Percentiles rank a stretch among this genome's conserved stretches.
These are phyloP conservation scores for Eulemur rufifrons DNA, from an alignment of 2,113 vertebrate species.

Conservation along the genomic window DNA sequence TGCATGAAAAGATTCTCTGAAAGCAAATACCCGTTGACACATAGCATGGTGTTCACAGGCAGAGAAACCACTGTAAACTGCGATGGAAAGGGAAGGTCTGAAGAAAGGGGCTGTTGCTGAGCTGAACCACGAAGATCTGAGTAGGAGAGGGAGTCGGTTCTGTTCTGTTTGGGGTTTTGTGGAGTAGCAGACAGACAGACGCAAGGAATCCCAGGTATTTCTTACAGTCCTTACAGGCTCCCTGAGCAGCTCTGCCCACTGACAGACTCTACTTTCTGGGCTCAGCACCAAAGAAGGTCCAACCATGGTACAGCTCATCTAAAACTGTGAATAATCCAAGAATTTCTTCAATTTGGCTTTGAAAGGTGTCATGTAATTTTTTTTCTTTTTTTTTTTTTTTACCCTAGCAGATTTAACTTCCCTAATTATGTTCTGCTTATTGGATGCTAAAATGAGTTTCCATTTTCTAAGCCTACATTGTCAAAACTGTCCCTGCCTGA, in stretches of 20 bases:
- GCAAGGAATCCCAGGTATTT: background rate
- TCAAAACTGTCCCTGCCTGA: constrained; percentile 42
- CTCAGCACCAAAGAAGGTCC: constrained; percentile 39
- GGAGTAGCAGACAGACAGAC: background rate
- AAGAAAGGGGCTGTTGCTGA: constrained; percentile 2
- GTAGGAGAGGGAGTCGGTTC: background rate
- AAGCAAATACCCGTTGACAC: background rate
- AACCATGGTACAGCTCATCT: constrained; percentile 41
- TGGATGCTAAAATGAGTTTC: constrained; percentile 56
- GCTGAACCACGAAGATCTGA: background rate
- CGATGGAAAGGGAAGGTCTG: background rate
- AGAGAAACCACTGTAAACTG: background rate
- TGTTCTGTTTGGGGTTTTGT: background rate
- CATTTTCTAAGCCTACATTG: constrained; percentile 39
- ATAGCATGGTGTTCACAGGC: background rate
- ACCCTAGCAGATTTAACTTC: constrained; percentile 59
- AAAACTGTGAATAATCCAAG: constrained; percentile 61
- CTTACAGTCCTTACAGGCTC: background rate
- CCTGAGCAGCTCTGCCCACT: background rate
- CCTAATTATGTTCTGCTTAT: constrained; percentile 62
- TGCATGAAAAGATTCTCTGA: background rate
- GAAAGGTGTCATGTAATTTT: constrained; percentile 40
- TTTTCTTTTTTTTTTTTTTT: background rate
- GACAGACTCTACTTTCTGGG: constrained; percentile 40
- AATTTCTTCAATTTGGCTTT: constrained; percentile 57